Evolutionary conservation across 2,888 invertebrate genomes (phyloP), one percentile per base, ranked within the genome.

Genomic region (Plutella xylostella): DNA sequence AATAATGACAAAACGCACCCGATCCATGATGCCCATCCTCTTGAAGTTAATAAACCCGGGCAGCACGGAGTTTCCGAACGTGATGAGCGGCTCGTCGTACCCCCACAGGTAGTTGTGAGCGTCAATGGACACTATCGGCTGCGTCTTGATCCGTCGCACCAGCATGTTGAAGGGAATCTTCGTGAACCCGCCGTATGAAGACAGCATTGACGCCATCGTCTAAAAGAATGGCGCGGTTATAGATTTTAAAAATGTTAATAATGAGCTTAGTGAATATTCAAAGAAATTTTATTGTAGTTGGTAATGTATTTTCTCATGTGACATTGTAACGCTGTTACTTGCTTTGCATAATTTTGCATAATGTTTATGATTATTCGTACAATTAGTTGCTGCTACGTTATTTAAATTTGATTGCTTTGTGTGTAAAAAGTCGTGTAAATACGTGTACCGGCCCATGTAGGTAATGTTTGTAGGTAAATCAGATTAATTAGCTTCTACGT

Each of bases 51-150:
- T 89, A 73, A 90, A 88, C 28, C 85, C 87, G 0, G 93, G 93
- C 41, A 93, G 60, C 42, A 90, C 68, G 19, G 82, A 86, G 53
- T 91, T 87, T 0, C 92, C 93, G 25, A 93, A 63, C 1, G 79
- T 74, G 40, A 95, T 88, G 35, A 95, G 61, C 0, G 86, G 83
- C 60, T 95, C 94, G 1, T 92, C 87, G 63, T 93, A 94, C 0
- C 94, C 94, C 92, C 93, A 94, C 12, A 94, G 72, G 60, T 89
- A 91, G 21, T 93, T 90, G 46, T 91, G 72, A 0, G 90, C 89
- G 0, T 87, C 84, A 28, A 91, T 61, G 20, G 86, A 85, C 14
- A 92, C 64, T 49, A 94, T 87, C 0, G 91, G 85, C 54, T 89
- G 66, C 0, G 89, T 82, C 45, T 86, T 73, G 20, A 91, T 56